Percentiles rank a stretch among this genome's conserved stretches.
Evolutionary conservation across 2,888 invertebrate species (phyloP).

Genomic region (Volucella inflata): DNA sequence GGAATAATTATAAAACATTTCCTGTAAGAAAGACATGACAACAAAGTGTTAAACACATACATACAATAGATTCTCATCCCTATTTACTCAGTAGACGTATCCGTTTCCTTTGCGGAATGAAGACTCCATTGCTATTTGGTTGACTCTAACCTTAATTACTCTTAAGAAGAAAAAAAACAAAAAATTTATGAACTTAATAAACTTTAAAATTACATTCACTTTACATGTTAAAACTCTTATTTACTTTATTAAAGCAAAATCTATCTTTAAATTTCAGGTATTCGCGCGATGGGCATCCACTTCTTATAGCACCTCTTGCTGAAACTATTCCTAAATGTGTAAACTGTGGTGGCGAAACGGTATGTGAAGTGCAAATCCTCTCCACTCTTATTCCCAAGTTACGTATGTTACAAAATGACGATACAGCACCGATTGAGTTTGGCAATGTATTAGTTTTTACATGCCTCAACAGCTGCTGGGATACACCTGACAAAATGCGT

Average conservation of each 20-base stretch:
- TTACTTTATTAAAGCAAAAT: not conserved
- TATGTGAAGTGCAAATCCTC: constrained; percentile 93
- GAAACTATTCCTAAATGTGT: constrained; percentile 85
- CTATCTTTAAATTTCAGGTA: constrained; percentile 86
- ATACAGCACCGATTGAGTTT: constrained; percentile 88
- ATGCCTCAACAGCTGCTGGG: constrained; percentile 94
- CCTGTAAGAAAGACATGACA: too few relatives aligned
- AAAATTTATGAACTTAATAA: not conserved
- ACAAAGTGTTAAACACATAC: too few relatives aligned
- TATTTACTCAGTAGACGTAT: too few relatives aligned
- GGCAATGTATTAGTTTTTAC: constrained; percentile 94
- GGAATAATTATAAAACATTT: too few relatives aligned
- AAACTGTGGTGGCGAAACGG: constrained; percentile 89
- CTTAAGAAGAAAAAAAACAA: not conserved
- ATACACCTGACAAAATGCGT: constrained; percentile 87
- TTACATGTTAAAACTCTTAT: too few relatives aligned
- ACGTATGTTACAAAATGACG: constrained; percentile 85
- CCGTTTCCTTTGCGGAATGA: too few relatives aligned
- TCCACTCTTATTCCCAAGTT: constrained; percentile 91
- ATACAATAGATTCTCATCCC: too few relatives aligned
- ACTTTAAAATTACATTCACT: too few relatives aligned
- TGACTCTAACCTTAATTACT: too few relatives aligned
- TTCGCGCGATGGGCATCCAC: constrained; percentile 88
- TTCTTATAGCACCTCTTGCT: constrained; percentile 88
- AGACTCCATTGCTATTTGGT: too few relatives aligned